Conservation (phyloP, 2,888 invertebrate species). For the Craniophora ligustri region DNA sequence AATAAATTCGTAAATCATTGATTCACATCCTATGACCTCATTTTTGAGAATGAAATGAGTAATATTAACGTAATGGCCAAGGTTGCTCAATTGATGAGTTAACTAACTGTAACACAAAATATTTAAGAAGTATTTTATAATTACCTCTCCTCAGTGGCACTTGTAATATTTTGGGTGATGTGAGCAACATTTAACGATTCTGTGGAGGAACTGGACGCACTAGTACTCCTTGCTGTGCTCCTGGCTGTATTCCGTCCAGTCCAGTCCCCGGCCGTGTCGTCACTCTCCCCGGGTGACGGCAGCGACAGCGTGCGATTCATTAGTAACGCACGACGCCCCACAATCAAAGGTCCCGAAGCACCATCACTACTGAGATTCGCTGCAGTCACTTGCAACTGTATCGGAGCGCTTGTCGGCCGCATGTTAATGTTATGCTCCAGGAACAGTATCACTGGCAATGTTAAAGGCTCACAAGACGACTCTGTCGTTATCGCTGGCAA, state of each 20-base stretch:
- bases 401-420: slow-evolving; percentile 83
- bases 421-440: slow-evolving; percentile 83
- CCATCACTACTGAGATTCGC: slow-evolving; percentile 81
- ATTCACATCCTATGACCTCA: slow-evolving; percentile 61
- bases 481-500: slow-evolving; percentile 76
- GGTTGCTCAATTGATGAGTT: slow-evolving; percentile 30
- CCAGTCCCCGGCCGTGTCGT: slow-evolving; percentile 78
- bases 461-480: slow-evolving; percentile 76
- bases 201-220: slow-evolving; percentile 79
- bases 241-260: slow-evolving; percentile 75
- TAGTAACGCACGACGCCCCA: slow-evolving; percentile 79
- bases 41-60: slow-evolving; percentile 50
- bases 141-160: slow-evolving; percentile 80
- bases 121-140: slow-evolving; percentile 9
- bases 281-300: slow-evolving; percentile 82
- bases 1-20: slow-evolving; percentile 49
- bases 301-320: slow-evolving; percentile 82
- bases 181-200: slow-evolving; percentile 75
- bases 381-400: slow-evolving; percentile 83
- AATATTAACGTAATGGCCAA: slow-evolving; percentile 44
- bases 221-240: slow-evolving; percentile 76
- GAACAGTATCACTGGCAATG: slow-evolving; percentile 83
- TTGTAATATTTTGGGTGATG: slow-evolving; percentile 63
- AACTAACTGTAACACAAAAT: slow-evolving; percentile 17
- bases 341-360: slow-evolving; percentile 79